Evolutionary conservation across 2,113 vertebrate species (phyloP), one percentile per base, ranked within the genome.

Genomic region (Triplophysa siluroides): DNA sequence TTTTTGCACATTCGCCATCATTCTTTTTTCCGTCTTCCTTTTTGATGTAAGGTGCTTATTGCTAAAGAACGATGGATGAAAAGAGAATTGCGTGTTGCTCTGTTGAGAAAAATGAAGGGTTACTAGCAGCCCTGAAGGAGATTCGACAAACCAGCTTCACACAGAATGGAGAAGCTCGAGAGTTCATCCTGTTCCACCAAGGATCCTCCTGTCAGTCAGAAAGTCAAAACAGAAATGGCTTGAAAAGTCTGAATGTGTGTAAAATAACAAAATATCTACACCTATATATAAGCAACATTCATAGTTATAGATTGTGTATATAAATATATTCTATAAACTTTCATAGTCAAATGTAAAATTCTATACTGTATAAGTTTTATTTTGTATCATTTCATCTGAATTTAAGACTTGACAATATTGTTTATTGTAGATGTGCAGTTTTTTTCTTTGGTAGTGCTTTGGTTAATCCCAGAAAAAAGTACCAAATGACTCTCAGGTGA

Each of bases 1-100:
- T 93, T 95, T 97, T 97, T 98, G 97, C 96, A 98, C 97, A 97
- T 95, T 93, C 92, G 81, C 89, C 91, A 91, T 93, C 90, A 89
- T 93, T 93, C 89, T 90, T 68, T 38, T 7, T 45, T 38, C 45
- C 47, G 62, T 85, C 50, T 82, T 79, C 45, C 73, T 72, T 95
- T 91, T 76, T 86, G 33, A 94, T 89, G 92, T 89, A 92, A 90
- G 93, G 92, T 96, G 93, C 94, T 95, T 93, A 89, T 83, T 84
- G 61, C 81, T 66, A 67, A 67, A 72, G 72, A 63, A 23, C 71
- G 69, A 43, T 18, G 76, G 78, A 50, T 83, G 58, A 24, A 33
- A n/a, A 67, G 11, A 41, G 58, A 68, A 61, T 29, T 43, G 11
- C 58, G 58, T 50, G 52, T 78, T 71, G 43, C 8, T 60, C 56